phyloP scores from a whole-genome alignment of 2,888 invertebrate species.

The Myopa testacea region DNA sequence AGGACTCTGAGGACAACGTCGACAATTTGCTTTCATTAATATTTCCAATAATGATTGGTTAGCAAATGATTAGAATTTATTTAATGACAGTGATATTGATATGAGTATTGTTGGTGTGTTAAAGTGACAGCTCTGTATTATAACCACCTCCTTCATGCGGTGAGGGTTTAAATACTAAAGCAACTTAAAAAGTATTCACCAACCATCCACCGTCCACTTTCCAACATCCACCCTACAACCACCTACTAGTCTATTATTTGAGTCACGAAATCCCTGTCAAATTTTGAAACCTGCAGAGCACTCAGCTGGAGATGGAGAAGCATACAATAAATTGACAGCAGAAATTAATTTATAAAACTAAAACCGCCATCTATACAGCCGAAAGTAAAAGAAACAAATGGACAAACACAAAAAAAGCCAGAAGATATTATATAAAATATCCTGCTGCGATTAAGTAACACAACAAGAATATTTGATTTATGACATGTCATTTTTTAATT shows the following conservation, averaged over 20 bases:
- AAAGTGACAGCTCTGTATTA: too few species aligned
- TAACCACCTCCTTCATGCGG: too few species aligned
- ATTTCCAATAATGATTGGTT: background rate
- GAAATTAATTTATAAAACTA: background rate
- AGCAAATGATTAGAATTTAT: too few species aligned
- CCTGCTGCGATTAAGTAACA: background rate
- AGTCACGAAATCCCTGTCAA: background rate
- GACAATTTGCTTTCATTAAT: background rate
- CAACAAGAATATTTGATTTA: background rate
- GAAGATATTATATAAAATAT: background rate
- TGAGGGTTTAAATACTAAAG: background rate
- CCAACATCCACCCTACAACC: too few species aligned
- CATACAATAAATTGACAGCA: background rate
- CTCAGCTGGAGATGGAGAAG: background rate
- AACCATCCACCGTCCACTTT: too few species aligned
- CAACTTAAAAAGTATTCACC: background rate
- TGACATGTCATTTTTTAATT: background rate
- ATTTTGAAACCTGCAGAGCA: background rate
- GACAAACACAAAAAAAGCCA: background rate
- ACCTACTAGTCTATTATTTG: too few species aligned
- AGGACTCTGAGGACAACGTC: background rate
- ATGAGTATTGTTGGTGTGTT: too few species aligned
- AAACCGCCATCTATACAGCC: background rate
- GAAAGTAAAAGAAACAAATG: background rate
- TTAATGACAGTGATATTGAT: too few species aligned